phyloP scores from a whole-genome alignment of 1,140 invertebrate species.

The Batillaria attramentaria region DNA sequence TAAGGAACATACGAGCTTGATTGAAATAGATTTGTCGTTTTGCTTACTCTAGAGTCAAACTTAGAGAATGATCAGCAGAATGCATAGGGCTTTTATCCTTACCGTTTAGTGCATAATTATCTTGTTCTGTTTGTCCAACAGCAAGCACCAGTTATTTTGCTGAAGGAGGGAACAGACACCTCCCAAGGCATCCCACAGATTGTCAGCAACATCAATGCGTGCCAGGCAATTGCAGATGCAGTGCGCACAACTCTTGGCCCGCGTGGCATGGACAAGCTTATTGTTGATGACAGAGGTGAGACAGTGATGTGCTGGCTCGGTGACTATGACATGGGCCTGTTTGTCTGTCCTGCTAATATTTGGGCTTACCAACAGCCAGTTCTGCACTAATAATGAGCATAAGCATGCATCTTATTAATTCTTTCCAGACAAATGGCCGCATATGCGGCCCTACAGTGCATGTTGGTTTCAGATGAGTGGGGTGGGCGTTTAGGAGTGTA shows the following conservation, averaged over 20 bases:
- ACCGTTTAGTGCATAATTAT: neutral
- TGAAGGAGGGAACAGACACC: conserved; percentile 98
- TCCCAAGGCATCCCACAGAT: conserved; percentile 97
- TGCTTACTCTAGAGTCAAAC: neutral
- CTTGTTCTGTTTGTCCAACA: conserved; percentile 35
- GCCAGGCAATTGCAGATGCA: conserved; percentile 94
- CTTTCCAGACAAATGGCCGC: too few species aligned
- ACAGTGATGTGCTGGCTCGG: too few species aligned
- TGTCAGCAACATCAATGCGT: conserved; percentile 99
- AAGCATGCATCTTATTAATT: too few species aligned
- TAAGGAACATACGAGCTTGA: neutral
- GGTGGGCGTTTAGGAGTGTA: too few species aligned
- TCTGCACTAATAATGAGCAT: too few species aligned
- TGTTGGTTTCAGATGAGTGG: too few species aligned
- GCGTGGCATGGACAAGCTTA: conserved; percentile 99
- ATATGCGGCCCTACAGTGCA: too few species aligned
- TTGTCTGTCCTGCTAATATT: too few species aligned
- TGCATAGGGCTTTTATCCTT: neutral
- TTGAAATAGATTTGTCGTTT: neutral
- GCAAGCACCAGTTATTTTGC: conserved; percentile 98
- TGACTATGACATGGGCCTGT: too few species aligned
- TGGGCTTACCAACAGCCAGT: too few species aligned
- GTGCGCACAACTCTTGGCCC: conserved; percentile 97
- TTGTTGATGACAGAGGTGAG: conserved; percentile 85
- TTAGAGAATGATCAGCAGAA: neutral